Conservation (phyloP, 92 coral and sea anemone species). For the Plumapathes pennacea region DNA sequence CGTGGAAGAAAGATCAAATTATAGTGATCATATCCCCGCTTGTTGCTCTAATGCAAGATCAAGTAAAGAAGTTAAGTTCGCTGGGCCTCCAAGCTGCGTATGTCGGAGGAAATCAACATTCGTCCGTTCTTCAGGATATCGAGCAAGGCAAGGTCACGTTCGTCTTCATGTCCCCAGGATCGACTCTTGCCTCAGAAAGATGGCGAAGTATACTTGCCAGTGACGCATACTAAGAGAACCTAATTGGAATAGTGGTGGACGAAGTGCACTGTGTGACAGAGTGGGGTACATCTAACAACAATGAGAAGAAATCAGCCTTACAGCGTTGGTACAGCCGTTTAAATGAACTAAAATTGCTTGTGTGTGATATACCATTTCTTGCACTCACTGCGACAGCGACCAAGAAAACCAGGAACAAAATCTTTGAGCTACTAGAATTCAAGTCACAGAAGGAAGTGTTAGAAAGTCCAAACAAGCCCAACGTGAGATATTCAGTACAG, state of each 20-base stretch:
- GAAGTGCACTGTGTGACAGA: constrained; percentile 37
- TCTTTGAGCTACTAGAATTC: constrained; percentile 21
- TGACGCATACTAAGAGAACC: constrained; percentile 16
- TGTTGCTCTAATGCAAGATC: constrained; percentile 34
- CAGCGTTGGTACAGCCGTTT: constrained; percentile 23
- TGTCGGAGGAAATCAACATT: constrained; percentile 32
- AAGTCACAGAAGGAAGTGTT: constrained; percentile 19
- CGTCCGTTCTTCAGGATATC: constrained; percentile 4
- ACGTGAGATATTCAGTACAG: constrained; percentile 14
- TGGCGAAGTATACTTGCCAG: constrained; percentile 37
- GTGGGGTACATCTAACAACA: constrained; percentile 27
- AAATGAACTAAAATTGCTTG: constrained; percentile 19
- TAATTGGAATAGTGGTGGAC: constrained; percentile 16
- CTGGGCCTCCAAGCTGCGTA: constrained; percentile 28
- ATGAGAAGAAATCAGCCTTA: constrained; percentile 17
- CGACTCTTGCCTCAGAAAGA: constrained; percentile 16
- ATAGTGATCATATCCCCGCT: constrained; percentile 17
- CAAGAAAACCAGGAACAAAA: constrained; percentile 21
- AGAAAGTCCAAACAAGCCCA: constrained; percentile 44
- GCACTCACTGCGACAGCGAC: constrained; percentile 52
- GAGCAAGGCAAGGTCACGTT: constrained; percentile 15
- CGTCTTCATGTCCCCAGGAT: constrained; percentile 43
- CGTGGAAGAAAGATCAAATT: constrained; percentile 6
- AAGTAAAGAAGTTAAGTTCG: constrained; percentile 14
- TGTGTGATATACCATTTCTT: constrained; percentile 22